A percentile compares a stretch with the other conserved stretches of the same genome.
Evolutionary conservation across 1,140 invertebrate genomes (phyloP).

Genomic region (Helicoverpa zea): DNA sequence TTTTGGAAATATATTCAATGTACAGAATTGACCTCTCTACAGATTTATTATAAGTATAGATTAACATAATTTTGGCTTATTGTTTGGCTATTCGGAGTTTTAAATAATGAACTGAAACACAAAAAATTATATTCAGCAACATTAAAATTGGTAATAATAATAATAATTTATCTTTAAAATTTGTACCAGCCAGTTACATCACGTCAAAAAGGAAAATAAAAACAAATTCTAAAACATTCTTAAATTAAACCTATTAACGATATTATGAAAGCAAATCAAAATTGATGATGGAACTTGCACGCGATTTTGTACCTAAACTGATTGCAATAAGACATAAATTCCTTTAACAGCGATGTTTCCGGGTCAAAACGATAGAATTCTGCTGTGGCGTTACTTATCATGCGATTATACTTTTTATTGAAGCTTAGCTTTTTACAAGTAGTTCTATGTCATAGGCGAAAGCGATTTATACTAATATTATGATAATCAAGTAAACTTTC

Average conservation of each 20-base stretch:
- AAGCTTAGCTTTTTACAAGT: neutral
- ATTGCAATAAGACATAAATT: neutral
- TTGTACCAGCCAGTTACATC: no score
- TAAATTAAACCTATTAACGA: conserved; percentile 2
- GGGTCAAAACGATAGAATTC: neutral
- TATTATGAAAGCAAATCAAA: conserved; percentile 15
- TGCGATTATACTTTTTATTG: conserved; percentile 29
- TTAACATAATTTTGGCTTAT: no score
- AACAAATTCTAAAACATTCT: neutral
- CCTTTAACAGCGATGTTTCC: neutral
- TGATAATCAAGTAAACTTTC: no score
- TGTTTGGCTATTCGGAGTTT: no score
- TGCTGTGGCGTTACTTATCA: conserved; percentile 1
- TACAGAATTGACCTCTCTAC: no score
- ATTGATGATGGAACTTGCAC: conserved; percentile 1
- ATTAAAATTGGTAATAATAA: no score
- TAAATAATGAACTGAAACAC: no score
- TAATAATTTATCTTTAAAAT: no score
- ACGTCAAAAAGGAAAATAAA: neutral
- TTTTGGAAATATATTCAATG: no score
- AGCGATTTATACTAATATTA: neutral
- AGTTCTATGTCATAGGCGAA: neutral
- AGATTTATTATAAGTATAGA: no score
- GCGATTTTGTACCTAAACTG: conserved; percentile 4
- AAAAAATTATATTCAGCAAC: no score